Evolutionary conservation across 2,797 vertebrate species (phyloP), one percentile per base, ranked within the genome.

Genomic region (Psittacula derbiana): DNA sequence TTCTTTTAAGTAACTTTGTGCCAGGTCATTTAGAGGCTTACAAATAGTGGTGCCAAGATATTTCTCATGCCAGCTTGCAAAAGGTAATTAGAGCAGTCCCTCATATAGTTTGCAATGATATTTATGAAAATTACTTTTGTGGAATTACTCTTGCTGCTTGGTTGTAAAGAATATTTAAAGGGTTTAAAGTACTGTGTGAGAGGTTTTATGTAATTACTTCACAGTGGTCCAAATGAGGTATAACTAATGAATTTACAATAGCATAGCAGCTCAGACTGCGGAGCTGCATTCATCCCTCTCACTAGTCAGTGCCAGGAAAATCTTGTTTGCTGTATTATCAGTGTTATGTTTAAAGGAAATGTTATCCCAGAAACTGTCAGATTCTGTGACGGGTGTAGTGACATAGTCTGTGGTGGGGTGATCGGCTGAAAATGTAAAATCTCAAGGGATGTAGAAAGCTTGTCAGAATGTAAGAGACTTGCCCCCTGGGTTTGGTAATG

Each of bases 111-210:
- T 94, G 91, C 84, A 92, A 18, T 95, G 15, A 91, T 95, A 95
- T 94, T 95, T 95, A 95, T 93, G 88, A 96, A 94, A 95, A 97
- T 92, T 95, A 80, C 81, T 75, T 95, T 76, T 72, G 81, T 74
- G 27, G 50, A 93, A 95, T 89, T 95, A 65, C 83, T 96, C 80
- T 92, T 73, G 52, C 65, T 95, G 40, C 90, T 80, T 89, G 43
- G 41, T 92, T 92, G 73, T 95, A 95, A 96, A 89, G 86, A 95
- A 89, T 92, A 89, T 87, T 93, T 94, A 80, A 91, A 83, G 71
- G 40, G 33, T 80, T 93, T 94, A 57, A 95, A 92, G 81, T 78
- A 91, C 70, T 58, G 11, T 87, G 44, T 87, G 75, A 95, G 84
- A 78, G 65, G 47, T 79, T 95, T 94, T 94, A 28, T 0, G 1